Percentiles rank a stretch among this genome's conserved stretches.
phyloP scores from a whole-genome alignment of 2,113 vertebrate species.

The Manacus vitellinus region DNA sequence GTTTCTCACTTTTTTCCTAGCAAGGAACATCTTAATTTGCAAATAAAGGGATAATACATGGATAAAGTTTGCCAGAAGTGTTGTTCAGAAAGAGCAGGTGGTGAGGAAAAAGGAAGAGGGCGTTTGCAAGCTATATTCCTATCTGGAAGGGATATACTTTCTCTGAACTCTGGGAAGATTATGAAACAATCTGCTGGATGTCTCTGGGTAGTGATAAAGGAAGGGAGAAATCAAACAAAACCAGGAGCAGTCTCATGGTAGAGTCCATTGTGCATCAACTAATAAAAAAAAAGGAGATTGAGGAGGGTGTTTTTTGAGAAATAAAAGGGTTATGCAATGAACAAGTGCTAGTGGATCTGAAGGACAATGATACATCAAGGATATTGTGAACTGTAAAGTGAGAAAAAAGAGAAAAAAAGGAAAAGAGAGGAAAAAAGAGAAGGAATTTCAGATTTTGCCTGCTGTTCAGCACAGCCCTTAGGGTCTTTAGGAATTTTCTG shows the following conservation, averaged over 20 bases:
- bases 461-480: not conserved
- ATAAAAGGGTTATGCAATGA: not conserved
- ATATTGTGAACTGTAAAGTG: not conserved
- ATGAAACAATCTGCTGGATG: slow-evolving; percentile 36
- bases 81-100: not conserved
- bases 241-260: not conserved
- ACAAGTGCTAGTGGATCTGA: not conserved
- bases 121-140: not conserved
- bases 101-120: not conserved
- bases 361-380: not conserved
- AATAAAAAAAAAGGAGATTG: not conserved
- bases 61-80: not conserved
- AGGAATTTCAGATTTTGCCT: not conserved
- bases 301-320: not conserved
- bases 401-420: not conserved
- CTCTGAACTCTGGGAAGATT: slow-evolving; percentile 23
- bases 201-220: slow-evolving; percentile 43
- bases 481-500: not conserved
- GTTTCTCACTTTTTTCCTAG: not conserved
- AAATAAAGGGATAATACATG: not conserved
- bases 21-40: not conserved
- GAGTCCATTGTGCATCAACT: not conserved
- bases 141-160: not conserved
- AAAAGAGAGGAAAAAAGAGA: not conserved
- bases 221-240: slow-evolving; percentile 39